phyloP scores from a whole-genome alignment of 2,888 invertebrate species.

The Lithophane ornitopus region DNA sequence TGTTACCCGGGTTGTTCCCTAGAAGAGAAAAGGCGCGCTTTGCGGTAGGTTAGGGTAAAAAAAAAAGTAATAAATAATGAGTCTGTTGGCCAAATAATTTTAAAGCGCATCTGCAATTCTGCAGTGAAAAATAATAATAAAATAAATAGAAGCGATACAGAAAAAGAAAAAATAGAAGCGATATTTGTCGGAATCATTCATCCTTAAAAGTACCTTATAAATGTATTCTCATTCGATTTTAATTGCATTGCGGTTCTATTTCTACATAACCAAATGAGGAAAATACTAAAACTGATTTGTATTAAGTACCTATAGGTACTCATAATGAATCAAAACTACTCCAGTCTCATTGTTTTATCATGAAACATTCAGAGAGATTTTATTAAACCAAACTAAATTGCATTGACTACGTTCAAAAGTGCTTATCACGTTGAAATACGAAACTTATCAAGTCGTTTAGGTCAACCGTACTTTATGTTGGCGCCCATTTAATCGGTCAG shows the following conservation, averaged over 20 bases:
- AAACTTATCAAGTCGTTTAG: conserved; percentile 57
- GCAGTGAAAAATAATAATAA: neutral
- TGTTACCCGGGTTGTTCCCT: conserved; percentile 37
- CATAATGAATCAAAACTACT: neutral
- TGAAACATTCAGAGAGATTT: conserved; percentile 1
- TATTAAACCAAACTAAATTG: conserved; percentile 22
- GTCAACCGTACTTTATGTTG: conserved; percentile 53
- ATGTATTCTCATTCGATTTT: conserved; percentile 25
- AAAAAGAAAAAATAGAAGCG: no score
- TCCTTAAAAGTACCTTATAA: neutral
- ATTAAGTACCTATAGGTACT: neutral
- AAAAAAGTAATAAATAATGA: conserved; percentile 25
- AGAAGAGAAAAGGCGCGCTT: conserved; percentile 49
- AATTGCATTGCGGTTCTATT: conserved; percentile 27
- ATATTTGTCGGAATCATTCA: neutral
- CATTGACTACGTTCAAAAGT: conserved; percentile 30
- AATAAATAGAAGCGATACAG: no score
- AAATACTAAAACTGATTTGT: conserved; percentile 25
- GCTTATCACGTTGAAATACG: conserved; percentile 57
- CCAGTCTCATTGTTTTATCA: neutral
- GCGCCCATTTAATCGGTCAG: conserved; percentile 54
- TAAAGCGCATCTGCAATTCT: neutral
- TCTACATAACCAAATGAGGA: conserved; percentile 30
- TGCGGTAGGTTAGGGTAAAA: conserved; percentile 65
- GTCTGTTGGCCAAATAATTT: conserved; percentile 1